Evolutionary conservation across 1,140 invertebrate species (phyloP), one percentile per base, ranked within the genome.

Genomic region (Drosophila busckii): DNA sequence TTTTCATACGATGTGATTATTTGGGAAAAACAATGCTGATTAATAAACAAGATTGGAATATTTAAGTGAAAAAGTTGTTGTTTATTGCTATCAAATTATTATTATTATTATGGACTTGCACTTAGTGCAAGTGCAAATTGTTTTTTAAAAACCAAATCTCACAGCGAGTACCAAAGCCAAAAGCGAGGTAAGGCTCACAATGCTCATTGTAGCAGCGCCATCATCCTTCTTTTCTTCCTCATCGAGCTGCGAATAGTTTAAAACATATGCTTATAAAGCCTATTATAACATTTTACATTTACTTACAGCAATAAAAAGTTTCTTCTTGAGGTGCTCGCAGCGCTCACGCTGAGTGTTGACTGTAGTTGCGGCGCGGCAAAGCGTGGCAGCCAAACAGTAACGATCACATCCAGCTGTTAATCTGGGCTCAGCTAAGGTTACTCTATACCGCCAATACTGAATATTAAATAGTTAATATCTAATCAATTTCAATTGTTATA

Each of bases 291-390:
- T 1, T 16, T 4, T 7, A 1, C 4, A 0, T 5, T 4, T 15
- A 70, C 83, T 82, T 55, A 86, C 84, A 32, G 78, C 60, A 13
- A 13, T 8, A 22, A 66, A 66, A 1, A 85, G 55, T 13, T 70
- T 60, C 5, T 59, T 26, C 20, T 68, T 67, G 0, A 92, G 75
- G 64, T 89, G 87, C n/a, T 90, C 86, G 64, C 91, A 93, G 34
- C 89, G 89, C 34, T 73, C 73, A 3, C 86, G 69, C 38, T 92
- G 88, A 54, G 89, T 89, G 10, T 89, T 84, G 12, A 90, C 88
- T 10, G 90, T 91, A 0, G 89, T 89, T 3, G 90, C 89, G 25
- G 91, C 90, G 37, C 86, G 88, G 59, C 91, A 93, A 2, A 93
- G 49, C 20, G 89, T 88, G 16, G 89, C 84, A 22, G 89, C 88